Base-by-base conservation (phyloP, 2,797 vertebrate species). In the Myiothlypis coronata region DNA sequence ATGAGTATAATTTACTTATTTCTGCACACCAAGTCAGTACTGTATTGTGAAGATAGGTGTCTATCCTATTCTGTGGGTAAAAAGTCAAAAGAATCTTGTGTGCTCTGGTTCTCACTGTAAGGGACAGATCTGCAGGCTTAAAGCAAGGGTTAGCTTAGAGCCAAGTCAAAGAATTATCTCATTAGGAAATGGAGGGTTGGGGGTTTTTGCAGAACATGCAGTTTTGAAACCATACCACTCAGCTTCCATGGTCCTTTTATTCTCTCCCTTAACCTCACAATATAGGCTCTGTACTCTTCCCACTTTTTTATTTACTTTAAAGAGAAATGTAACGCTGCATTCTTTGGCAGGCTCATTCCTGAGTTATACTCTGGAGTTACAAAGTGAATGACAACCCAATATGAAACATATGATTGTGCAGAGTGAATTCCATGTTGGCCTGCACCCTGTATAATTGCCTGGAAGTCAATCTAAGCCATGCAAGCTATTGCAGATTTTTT, bases 371-470 rank as follows among this genome's bases (percentile, higher is more conserved):
- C 60, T 65, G 34, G n/a, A 71, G 81, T 83, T 74, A 92, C 0
- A 0, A 89, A 89, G 52, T 53, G 69, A 94, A 92, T 89, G 86
- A 89, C 81, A 93, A 56, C 9, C 56, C 71, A 87, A 32, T 82
- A 89, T 55, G 46, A 93, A 94, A 71, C 89, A 84, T 87, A 74
- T 60, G 70, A 90, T 70, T 47, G 44, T 57, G 11, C 41, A 83
- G 83, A 94, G 46, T 34, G 23, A 92, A 91, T 90, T 93, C 78
- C 64, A 71, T 67, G 71, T 70, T 93, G 71, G 60, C n/a, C 64
- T 63, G 14, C n/a, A 83, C 61, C 64, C 83, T 80, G 44, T 26
- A 83, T 90, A 94, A 85, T 87, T 94, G 50, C 39, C 53, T 3
- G 83, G 75, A 84, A 86, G 83, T 93, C 70, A 95, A 44, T 72